Evolutionary conservation across 2,113 vertebrate species (phyloP), one percentile per base, ranked within the genome.

Genomic region (Lucifuga dentata): DNA sequence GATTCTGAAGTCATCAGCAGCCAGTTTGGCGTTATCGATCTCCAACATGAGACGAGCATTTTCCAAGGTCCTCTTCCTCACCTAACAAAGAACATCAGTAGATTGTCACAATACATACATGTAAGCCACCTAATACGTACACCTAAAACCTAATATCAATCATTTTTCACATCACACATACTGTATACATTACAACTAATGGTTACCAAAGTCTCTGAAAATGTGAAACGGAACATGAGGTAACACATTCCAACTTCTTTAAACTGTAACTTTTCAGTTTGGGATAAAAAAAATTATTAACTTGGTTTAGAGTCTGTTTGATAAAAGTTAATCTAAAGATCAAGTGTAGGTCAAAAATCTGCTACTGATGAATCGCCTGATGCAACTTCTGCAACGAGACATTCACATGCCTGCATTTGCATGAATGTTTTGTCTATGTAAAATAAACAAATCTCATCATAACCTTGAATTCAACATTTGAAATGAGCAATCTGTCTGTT

Each of bases 21-120:
- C 94, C 84, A 95, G 87, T 77, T 92, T 95, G 49, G 93, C 93
- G 6, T 94, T 95, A 83, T 95, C 94, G 0, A 95, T 94, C 86
- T 93, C 92, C 52, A 94, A 40, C 90, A 94, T 91, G 70, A 95
- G 90, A 17, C 90, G 91, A 23, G 93, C 92, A 2, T 93, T 95
- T 75, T 93, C 92, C 89, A 93, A 60, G 5, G 90, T 93, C 76
- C 72, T 91, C 87, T 90, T 92, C 76, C 91, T 91, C 76, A 95
- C 91, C 94, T 95, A 57, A 49, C 19, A 71, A 72, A 81, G 1
- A 82, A 51, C 29, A 70, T 66, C 66, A 57, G 20, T 9, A 2
- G 33, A 26, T 9, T 55, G 8, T 35, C 11, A 8, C 10, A 2
- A 11, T 35, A 35, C 10, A 2, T 11, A 11, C 33, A 35, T 11